Base-by-base conservation (phyloP, 2,888 invertebrate genomes). In the Mythimna albipuncta region DNA sequence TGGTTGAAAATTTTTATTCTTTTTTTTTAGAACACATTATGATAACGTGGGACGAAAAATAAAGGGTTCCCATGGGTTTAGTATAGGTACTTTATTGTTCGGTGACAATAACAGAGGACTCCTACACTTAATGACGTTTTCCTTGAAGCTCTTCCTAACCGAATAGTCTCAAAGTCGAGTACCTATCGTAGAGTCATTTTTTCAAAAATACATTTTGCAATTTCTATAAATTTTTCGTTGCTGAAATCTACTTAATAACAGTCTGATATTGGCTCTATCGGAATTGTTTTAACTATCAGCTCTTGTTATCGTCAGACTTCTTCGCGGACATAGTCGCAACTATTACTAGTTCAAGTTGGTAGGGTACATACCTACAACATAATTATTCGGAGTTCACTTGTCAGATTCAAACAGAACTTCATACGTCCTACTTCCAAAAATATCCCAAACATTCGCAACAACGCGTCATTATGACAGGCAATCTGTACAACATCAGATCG, bases 361-460 rank as follows among this genome's bases (percentile, higher is more conserved):
- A 38, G 38, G 38, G 26, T 26, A 26, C 26, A 26, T 38, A 38
- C 35, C 35, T 35, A 47, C n/a, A 69, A 47, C 26, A 21, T 77
- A 68, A 21, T 70, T 54, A 64, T 57, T 47, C 32, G 26, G 65
- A 84, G 81, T 79, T 67, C 19, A 64, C 59, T 75, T 72, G 76
- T 77, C 72, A 81, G 86, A 89, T 88, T 87, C 85, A 86, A 88
- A 80, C 85, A 86, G 88, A 90, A 88, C 86, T 81, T 73, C 41
- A 87, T 80, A 75, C 61, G 87, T 76, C 89, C 90, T 89, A 91
- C 84, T 89, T 92, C 89, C 88, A 83, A 88, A 84, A 91, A 91
- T 90, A 91, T 74, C 68, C 75, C 67, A 83, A 85, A 74, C 83
- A 88, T 85, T 83, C 57, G 65, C 70, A 74, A 84, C 82, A 78